Base-by-base conservation (phyloP, 2,797 vertebrate genomes). In the Lerista edwardsae region DNA sequence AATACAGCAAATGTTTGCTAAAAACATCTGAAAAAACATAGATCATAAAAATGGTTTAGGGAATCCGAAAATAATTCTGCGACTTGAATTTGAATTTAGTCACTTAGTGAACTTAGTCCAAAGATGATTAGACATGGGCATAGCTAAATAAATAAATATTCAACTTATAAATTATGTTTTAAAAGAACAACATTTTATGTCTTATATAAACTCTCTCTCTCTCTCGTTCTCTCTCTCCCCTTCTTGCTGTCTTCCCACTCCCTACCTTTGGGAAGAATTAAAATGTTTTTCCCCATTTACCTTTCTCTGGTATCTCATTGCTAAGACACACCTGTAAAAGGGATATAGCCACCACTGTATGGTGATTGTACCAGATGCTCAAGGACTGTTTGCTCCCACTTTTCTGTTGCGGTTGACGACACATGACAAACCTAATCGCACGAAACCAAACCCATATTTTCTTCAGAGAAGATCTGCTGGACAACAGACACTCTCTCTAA, bases 351-450 rank as follows among this genome's bases (percentile, higher is more conserved):
- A 96, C 95, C 95, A 92, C 97, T 98, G 96, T 95, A 93, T 27
- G 97, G 97, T 96, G 97, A 95, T 97, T 91, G 96, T 97, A 97
- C 97, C 96, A 71, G 74, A 95, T 98, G 98, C 97, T 97, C 97
- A 97, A 97, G 96, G 97, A 97, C 97, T 98, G 98, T 98, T 98
- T 98, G 98, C 97, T 97, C 95, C 98, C 98, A 99, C 98, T 98
- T 98, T 98, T 98, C 98, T 98, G 98, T 97, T 97, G 98, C 97
- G 98, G 98, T 99, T 99, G 98, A 99, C 97, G 98, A 97, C 97
- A 98, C 98, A 99, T 98, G 97, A 97, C 96, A 96, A 95, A 96
- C 96, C 96, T 95, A 97, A 97, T 96, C 97, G 96, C 97, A 97
- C 96, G 96, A 98, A 98, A 98, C 97, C 96, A 95, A 96, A 96